These are phyloP conservation scores for Mythimna albipuncta DNA, from an alignment of 2,888 invertebrate genomes.

Conservation along the genomic window DNA sequence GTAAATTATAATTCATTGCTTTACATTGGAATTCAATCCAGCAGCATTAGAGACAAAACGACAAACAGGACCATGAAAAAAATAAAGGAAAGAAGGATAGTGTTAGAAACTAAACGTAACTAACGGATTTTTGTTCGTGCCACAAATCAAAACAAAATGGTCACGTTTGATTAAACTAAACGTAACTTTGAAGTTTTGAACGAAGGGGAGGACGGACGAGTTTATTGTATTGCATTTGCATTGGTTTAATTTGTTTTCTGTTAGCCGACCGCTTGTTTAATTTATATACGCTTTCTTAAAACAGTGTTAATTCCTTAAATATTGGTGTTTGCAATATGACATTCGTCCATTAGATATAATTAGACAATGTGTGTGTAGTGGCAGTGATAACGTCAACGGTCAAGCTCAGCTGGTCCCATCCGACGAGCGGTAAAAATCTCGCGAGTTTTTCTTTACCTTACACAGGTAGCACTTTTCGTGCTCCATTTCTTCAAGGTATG, in stretches of 20 bases:
- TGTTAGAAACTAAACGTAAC: slow-evolving; percentile 27
- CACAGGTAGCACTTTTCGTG: slow-evolving; percentile 85
- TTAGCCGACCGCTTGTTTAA: slow-evolving; percentile 57
- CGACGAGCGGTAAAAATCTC: slow-evolving; percentile 88
- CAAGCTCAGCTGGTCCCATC: slow-evolving; percentile 88
- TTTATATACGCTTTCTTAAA: slow-evolving; percentile 37
- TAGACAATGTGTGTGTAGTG: slow-evolving; percentile 68
- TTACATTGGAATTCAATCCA: not conserved
- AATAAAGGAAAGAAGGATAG: not conserved
- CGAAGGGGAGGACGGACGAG: slow-evolving; percentile 61
- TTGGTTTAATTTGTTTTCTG: slow-evolving; percentile 68
- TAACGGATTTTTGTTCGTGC: not conserved
- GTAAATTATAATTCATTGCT: not conserved
- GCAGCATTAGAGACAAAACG: not conserved
- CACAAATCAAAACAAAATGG: slow-evolving; percentile 6
- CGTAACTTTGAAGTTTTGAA: slow-evolving; percentile 73
- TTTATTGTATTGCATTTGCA: slow-evolving; percentile 62
- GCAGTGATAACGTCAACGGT: slow-evolving; percentile 85
- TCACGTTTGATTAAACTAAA: slow-evolving; percentile 60
- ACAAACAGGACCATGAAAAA: not conserved
- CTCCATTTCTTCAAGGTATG: slow-evolving; percentile 89
- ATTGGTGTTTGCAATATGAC: slow-evolving; percentile 39
- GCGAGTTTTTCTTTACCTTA: slow-evolving; percentile 84
- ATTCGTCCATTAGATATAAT: slow-evolving; percentile 47
- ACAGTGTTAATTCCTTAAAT: slow-evolving; percentile 38